Evolutionary conservation across 2,113 vertebrate species (phyloP).

Genomic region (Mionectes macconnelli): DNA sequence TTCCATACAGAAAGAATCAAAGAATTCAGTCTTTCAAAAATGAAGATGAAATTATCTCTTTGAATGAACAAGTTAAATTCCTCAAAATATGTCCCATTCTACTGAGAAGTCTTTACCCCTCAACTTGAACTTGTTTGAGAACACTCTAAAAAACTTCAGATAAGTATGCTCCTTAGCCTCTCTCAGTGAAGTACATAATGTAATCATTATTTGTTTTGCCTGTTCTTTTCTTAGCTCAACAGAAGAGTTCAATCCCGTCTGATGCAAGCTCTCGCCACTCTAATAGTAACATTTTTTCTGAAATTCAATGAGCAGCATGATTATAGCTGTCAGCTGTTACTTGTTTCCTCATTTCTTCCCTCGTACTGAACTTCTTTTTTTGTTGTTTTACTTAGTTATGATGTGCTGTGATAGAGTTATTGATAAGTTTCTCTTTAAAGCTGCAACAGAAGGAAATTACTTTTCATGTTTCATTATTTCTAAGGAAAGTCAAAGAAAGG

Average conservation of each 20-base stretch:
- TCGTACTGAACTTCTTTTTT: not conserved
- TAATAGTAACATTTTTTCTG: not conserved
- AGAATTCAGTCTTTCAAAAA: conserved; percentile 37
- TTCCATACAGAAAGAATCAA: conserved; percentile 5
- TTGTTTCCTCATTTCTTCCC: not conserved
- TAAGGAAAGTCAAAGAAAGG: not conserved
- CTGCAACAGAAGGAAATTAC: not conserved
- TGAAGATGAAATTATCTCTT: conserved; percentile 22
- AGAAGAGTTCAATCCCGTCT: not conserved
- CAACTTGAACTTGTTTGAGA: not conserved
- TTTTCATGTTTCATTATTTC: not conserved
- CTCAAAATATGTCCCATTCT: not conserved
- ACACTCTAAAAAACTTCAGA: not conserved
- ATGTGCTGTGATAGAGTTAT: not conserved
- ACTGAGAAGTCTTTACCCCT: not conserved
- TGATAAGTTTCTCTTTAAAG: not conserved
- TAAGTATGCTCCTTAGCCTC: not conserved
- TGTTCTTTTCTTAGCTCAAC: not conserved
- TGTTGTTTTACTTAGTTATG: not conserved
- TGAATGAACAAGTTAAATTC: not conserved
- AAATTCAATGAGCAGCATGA: not conserved
- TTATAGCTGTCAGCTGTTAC: not conserved
- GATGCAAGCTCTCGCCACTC: not conserved
- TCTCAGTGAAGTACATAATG: not conserved
- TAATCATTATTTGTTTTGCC: not conserved